Base-by-base conservation (phyloP, 2,113 vertebrate species). In the Chunga burmeisteri region DNA sequence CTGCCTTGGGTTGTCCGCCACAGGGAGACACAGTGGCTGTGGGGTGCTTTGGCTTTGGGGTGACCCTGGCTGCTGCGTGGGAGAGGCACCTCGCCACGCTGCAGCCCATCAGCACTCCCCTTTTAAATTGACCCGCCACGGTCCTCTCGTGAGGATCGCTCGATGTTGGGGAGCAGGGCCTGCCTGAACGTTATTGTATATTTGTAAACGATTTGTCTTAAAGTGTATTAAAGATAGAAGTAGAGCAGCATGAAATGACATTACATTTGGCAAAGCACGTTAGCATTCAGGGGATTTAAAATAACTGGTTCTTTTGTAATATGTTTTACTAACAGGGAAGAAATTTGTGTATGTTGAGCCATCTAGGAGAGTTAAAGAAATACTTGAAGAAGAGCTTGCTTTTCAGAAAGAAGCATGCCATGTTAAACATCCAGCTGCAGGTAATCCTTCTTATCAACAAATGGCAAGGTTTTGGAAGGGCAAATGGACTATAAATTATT, bases 281-380 rank as follows among this genome's bases (percentile, higher is more conserved):
- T 32, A 40, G n/a, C 50, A 1, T 34, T 44, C 44, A 8, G 29
- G 34, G 25, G n/a, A 27, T 46, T 81, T 49, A 16, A 62, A 89
- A 26, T 92, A 89, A 95, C 74, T 38, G 38, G 8, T 38, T 87
- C 20, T 94, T 87, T n/a, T 70, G 36, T 90, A 62, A 74, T 81
- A 4, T 79, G 16, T 95, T 94, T 96, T 73, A 16, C 55, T 44
- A 77, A 93, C 95, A 98, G 97, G 97, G 88, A 98, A 97, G 94
- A 98, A 95, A 77, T 95, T 90, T 84, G 82, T 97, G 0, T 97
- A 98, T 78, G 98, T 97, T 67, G 98, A 98, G 30, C 98, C 98
- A 46, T 88, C 97, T 74, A 98, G 92, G 87, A 97, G 98, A 96
- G 97, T 98, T 93, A 98, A 98, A 86, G 97, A 98, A 94, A 97